phyloP scores from a whole-genome alignment of 2,797 vertebrate species.

The Sardinella longiceps region DNA sequence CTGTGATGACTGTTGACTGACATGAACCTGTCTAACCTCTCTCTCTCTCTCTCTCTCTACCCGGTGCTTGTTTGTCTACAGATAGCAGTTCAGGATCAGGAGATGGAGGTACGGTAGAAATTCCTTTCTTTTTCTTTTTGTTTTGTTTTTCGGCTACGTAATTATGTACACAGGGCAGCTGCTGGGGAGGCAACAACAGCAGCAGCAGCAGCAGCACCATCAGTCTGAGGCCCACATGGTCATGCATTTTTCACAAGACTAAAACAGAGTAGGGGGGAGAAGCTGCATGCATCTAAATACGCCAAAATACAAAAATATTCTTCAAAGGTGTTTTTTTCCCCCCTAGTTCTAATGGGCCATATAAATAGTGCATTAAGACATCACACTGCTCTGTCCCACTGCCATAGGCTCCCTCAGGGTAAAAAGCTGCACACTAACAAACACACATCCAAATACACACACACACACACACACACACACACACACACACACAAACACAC shows the following conservation, averaged over 20 bases:
- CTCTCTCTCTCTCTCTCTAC: not conserved
- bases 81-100: conserved; percentile 92
- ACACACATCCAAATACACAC: too few relatives aligned
- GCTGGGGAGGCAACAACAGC: not conserved
- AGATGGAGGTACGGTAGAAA: conserved; percentile 80
- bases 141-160: not conserved
- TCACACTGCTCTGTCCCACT: not conserved
- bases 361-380: conserved; percentile 20
- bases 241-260: not conserved
- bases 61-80: conserved; percentile 62
- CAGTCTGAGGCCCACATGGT: not conserved
- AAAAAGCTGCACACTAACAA: not conserved
- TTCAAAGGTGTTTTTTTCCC: not conserved
- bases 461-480: too few relatives aligned
- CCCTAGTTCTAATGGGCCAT: not conserved
- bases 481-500: too few relatives aligned
- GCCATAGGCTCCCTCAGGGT: not conserved
- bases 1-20: not conserved
- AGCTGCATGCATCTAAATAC: not conserved
- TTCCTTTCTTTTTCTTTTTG: conserved; percentile 51
- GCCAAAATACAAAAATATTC: not conserved
- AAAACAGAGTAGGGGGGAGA: not conserved
- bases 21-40: conserved; percentile 20
- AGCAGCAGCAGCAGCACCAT: not conserved
- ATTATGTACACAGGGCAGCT: not conserved